Conservation (phyloP, 2,113 vertebrate genomes). For the Hemichromis elongatus region DNA sequence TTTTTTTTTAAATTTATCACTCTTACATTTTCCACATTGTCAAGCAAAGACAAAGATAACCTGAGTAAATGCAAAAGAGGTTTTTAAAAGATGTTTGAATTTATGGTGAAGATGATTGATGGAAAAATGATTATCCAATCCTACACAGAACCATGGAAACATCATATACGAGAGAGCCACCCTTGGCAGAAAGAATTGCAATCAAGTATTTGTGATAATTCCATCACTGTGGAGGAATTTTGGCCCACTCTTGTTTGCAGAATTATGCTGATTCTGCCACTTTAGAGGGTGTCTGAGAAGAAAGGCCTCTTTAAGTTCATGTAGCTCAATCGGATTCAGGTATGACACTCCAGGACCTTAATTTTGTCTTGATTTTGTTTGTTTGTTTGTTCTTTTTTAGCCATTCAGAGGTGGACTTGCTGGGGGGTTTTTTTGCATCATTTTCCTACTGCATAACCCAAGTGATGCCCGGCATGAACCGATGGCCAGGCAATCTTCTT, state of each 20-base stretch:
- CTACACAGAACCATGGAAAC: background rate
- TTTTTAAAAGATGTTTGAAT: background rate
- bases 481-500: background rate
- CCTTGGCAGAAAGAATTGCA: background rate
- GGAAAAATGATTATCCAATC: background rate
- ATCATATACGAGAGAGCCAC: background rate
- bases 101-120: too few species aligned
- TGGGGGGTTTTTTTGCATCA: background rate
- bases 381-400: fast-evolving
- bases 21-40: background rate
- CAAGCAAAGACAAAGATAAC: background rate
- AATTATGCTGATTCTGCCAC: background rate
- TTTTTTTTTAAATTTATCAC: background rate
- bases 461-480: background rate
- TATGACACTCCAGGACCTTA: fast-evolving
- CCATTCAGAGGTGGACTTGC: fast-evolving
- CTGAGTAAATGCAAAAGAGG: background rate
- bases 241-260: background rate
- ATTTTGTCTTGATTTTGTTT: background rate
- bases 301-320: too few species aligned
- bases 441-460: background rate
- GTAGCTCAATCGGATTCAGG: too few species aligned
- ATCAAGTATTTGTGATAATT: background rate
- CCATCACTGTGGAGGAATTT: background rate
- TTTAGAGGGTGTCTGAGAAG: too few species aligned